Percentiles rank a stretch among this genome's conserved stretches.
These are phyloP conservation scores for Cataglyphis albicans DNA, from an alignment of 2,888 invertebrate species.

Conservation along the genomic window DNA sequence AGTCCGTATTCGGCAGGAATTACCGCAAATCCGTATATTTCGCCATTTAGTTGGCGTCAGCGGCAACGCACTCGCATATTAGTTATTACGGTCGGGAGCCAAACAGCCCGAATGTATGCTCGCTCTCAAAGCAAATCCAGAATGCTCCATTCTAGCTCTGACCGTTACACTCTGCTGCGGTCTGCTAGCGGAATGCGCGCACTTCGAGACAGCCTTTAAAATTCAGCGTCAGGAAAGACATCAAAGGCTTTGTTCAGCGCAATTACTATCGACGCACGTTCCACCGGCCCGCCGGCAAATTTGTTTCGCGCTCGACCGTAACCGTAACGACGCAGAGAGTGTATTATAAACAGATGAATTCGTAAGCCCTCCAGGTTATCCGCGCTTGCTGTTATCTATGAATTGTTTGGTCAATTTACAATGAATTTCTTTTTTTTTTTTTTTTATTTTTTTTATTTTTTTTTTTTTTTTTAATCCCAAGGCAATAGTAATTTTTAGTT, in stretches of 20 bases:
- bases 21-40: constrained; percentile 51
- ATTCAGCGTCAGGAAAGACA: constrained; percentile 65
- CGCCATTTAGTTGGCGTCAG: constrained; percentile 43
- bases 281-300: constrained; percentile 47
- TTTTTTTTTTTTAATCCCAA: background rate
- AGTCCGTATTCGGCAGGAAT: constrained; percentile 29
- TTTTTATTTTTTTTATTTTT: background rate
- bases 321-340: constrained; percentile 42
- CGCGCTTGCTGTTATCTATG: constrained; percentile 20
- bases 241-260: constrained; percentile 68
- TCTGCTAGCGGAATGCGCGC: constrained; percentile 60
- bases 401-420: constrained; percentile 24
- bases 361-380: constrained; percentile 45
- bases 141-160: constrained; percentile 64
- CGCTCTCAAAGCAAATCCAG: constrained; percentile 65
- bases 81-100: constrained; percentile 66
- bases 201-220: constrained; percentile 69
- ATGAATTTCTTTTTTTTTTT: background rate
- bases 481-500: background rate
- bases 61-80: constrained; percentile 60
- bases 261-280: constrained; percentile 63
- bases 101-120: constrained; percentile 53
- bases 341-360: constrained; percentile 54
- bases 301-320: constrained; percentile 38
- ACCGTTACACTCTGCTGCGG: constrained; percentile 60